Base-by-base conservation (phyloP, 2,888 invertebrate species). In the Boloria euphrosyne region DNA sequence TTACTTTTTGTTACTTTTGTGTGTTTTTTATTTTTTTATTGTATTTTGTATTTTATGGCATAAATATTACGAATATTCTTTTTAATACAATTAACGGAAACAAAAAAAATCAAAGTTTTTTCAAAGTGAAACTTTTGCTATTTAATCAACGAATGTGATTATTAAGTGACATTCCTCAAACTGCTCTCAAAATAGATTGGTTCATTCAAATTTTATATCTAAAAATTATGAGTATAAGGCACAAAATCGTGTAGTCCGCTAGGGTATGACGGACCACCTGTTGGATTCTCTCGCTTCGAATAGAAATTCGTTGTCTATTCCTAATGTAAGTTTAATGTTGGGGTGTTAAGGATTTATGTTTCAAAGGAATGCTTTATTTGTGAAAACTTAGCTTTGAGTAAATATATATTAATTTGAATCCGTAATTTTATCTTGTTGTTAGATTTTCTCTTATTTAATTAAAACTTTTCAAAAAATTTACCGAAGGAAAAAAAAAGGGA, bases 71-170 rank as follows among this genome's bases (percentile, higher is more conserved):
- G n/a, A n/a, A n/a, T n/a, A n/a, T n/a, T n/a, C n/a, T n/a, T n/a
- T n/a, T n/a, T n/a, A n/a, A n/a, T n/a, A n/a, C n/a, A n/a, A n/a
- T n/a, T n/a, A n/a, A n/a, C n/a, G n/a, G n/a, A n/a, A n/a, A n/a
- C n/a, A n/a, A n/a, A n/a, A n/a, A n/a, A n/a, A n/a, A n/a, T n/a
- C n/a, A n/a, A n/a, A n/a, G n/a, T n/a, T n/a, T 47, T 6, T 47
- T n/a, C n/a, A n/a, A 16, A 13, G 6, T 47, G 51, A 62, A 64
- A 64, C 51, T 64, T 55, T 53, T 14, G 52, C 43, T 14, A 43
- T 65, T 65, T 64, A 60, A 64, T 67, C 57, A 60, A 55, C 44
- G 31, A 38, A 16, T 27, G n/a, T 57, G 46, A 57, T 64, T 51
- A 64, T 64, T 17, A 43, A 57, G 46, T 44, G 44, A 14, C 44